Base-by-base conservation (phyloP, 2,113 vertebrate genomes). In the Heloderma charlesbogerti region DNA sequence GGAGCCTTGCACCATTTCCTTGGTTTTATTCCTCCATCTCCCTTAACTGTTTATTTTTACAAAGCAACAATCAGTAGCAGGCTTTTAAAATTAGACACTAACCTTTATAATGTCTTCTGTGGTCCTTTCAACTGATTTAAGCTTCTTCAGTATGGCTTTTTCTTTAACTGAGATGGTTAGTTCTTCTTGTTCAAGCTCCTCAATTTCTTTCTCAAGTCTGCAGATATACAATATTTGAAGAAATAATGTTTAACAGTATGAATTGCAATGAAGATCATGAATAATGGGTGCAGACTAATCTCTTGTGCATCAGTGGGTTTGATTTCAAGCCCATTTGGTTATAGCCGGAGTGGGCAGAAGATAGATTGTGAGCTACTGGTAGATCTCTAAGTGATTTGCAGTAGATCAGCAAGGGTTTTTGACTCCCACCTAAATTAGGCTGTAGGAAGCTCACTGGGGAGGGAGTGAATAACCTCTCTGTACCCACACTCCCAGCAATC, bases 101-200 rank as follows among this genome's bases (percentile, higher is more conserved):
- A 99, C 99, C 98, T 98, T 99, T 96, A 99, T 98, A 85, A 99
- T 99, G 94, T 99, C 99, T 94, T 98, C 98, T 13, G 98, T 92
- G 0, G 98, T 99, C 92, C 96, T 98, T 95, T 99, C 99, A 87
- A 99, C 96, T 90, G 98, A 98, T 91, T 98, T 99, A 51, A 99
- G 94, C 92, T 98, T 98, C 95, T 98, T 98, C 96, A 99, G 96
- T 94, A 99, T 97, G 0, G 96, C 94, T 87, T 98, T 97, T 94
- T 99, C 99, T 63, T 98, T 99, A 69, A 96, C 95, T 43, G 98
- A 99, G 88, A 99, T 97, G 94, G 96, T 96, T 87, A 98, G 96
- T 94, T 99, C 99, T 83, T 98, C 97, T 78, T 94, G 97, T 95
- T 99, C 99, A 92, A 99, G 96, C 84, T 92, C 95, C 69, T 98